Evolutionary conservation across 1,140 invertebrate species (phyloP).

Genomic region (Microvelia longipes): DNA sequence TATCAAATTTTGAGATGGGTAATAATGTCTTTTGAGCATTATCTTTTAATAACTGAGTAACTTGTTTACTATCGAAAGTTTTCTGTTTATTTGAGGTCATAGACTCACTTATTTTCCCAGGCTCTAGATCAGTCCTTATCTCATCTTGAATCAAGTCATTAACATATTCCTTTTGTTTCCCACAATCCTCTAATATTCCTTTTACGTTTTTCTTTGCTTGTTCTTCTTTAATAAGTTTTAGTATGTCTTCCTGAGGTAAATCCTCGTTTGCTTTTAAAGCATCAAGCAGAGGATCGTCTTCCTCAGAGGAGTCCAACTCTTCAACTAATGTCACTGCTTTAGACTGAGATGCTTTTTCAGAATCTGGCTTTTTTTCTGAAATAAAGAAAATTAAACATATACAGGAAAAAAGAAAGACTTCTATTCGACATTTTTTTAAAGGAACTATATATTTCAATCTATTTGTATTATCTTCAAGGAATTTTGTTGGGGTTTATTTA

Average conservation of each 20-base stretch:
- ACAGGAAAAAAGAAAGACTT: no score
- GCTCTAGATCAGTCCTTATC: constrained; percentile 1
- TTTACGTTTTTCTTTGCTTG: constrained; percentile 13
- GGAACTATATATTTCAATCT: no score
- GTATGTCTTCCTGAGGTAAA: constrained; percentile 32
- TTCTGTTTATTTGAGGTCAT: neutral
- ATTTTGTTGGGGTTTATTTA: no score
- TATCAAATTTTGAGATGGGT: neutral
- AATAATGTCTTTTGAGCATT: neutral
- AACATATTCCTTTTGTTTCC: neutral
- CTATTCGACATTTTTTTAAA: no score
- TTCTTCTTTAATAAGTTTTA: constrained; percentile 36
- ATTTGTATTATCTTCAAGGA: no score
- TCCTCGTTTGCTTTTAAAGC: constrained; percentile 25
- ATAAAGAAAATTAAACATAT: no score
- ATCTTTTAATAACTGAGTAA: neutral
- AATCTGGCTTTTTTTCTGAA: neutral
- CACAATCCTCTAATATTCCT: neutral
- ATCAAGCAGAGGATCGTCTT: neutral
- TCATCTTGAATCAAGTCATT: neutral
- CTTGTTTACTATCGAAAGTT: neutral
- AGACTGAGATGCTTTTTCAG: no score
- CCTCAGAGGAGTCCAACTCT: neutral
- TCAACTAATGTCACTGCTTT: neutral
- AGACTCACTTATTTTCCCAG: neutral